Conservation (phyloP, 2,888 invertebrate genomes). For the Proisotoma minuta region DNA sequence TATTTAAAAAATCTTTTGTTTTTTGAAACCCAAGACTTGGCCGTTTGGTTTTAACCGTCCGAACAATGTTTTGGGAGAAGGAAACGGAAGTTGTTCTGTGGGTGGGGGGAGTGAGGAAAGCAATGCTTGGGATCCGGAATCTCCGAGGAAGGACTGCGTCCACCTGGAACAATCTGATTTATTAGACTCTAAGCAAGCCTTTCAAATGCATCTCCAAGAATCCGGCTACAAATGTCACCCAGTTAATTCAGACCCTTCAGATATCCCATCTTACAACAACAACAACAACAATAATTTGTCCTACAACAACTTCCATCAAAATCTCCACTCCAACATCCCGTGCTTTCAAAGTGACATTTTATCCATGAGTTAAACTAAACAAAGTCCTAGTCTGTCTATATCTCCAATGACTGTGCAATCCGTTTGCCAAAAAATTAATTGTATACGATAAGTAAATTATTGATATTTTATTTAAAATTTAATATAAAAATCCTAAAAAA, state of each 20-base stretch:
- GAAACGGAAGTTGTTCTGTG: constrained; percentile 39
- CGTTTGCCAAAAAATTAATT: too few species aligned
- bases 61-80: constrained; percentile 19
- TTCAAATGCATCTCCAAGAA: constrained; percentile 7
- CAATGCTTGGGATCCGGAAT: constrained; percentile 40
- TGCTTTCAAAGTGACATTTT: background rate
- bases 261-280: background rate
- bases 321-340: background rate
- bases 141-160: constrained; percentile 40
- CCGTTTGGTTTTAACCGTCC: constrained; percentile 46
- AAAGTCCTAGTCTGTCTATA: background rate
- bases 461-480: too few species aligned
- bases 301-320: background rate
- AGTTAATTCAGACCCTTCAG: background rate
- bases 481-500: too few species aligned
- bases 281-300: constrained; percentile 11
- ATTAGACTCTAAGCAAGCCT: background rate
- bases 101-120: constrained; percentile 39
- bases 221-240: background rate
- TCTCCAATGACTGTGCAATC: background rate
- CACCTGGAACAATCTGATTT: constrained; percentile 38
- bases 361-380: constrained; percentile 3
- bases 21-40: constrained; percentile 39
- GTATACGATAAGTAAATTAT: too few species aligned
- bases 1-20: too few species aligned